Base-by-base conservation (phyloP, 2,113 vertebrate species). In the Climacteris rufus region DNA sequence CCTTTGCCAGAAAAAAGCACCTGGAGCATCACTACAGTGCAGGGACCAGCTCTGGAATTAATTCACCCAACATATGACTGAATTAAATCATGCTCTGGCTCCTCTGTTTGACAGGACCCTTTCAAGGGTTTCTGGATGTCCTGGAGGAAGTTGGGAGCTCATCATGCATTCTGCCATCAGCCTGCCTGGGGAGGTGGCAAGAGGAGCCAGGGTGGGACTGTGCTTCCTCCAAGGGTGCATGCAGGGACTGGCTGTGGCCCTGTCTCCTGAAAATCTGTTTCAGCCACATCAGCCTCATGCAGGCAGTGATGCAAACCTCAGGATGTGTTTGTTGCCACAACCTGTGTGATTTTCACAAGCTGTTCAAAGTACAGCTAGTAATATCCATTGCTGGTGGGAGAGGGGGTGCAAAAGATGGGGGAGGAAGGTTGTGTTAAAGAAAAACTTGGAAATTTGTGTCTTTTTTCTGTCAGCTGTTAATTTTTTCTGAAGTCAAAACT, bases 211-310 rank as follows among this genome's bases (percentile, higher is more conserved):
- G 19, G 59, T 77, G 39, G 28, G 22, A 21, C 63, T 54, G 9
- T 0, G 0, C 42, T 82, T 60, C 27, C 53, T 76, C 45, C 87
- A 57, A 49, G 39, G 50, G 20, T 57, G 31, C 18, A 6, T 2
- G 11, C 15, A 18, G 28, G 30, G 57, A 14, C 37, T 49, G 24
- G 31, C n/a, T 60, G 27, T 5, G 9, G 11, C 52, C 13, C 19
- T 6, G 5, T 27, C 72, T 23, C 53, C 53, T 86, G 76, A 84
- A 54, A 93, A 92, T 57, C n/a, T 40, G 57, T 66, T 35, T 81
- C 64, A 83, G 63, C 39, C 35, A 13, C 4, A 22, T 4, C 1
- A 30, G 31, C 56, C 37, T 83, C 2, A 0, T 3, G 1, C 61
- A 64, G 53, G 31, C 85, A 86, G 68, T 0, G 12, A 31, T 60